These are phyloP conservation scores for Tokudaia muenninki DNA, from an alignment of 2,797 vertebrate genomes.

Conservation along the genomic window DNA sequence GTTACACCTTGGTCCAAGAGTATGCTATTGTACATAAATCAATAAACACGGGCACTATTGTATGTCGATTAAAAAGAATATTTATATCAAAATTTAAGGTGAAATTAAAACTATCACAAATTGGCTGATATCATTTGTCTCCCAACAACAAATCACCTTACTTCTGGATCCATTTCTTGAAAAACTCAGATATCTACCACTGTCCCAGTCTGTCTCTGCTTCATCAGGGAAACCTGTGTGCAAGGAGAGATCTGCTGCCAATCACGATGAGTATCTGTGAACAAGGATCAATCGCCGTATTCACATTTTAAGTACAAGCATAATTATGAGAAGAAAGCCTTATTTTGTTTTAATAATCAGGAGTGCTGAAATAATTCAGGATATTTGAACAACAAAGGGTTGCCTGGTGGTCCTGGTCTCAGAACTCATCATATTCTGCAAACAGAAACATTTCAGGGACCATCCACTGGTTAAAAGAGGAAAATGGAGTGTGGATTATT, in stretches of 20 bases:
- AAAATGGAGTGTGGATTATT: background rate
- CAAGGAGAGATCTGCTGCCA: background rate
- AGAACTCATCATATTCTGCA: background rate
- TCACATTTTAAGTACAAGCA: constrained; percentile 18
- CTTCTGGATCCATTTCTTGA: background rate
- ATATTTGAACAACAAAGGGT: background rate
- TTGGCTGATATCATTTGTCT: background rate
- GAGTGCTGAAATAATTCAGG: background rate
- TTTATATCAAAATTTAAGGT: background rate
- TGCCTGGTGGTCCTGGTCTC: background rate
- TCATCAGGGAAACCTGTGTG: constrained; percentile 14
- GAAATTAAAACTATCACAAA: constrained; percentile 7
- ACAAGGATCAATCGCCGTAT: background rate
- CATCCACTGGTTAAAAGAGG: background rate
- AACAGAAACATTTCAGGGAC: background rate
- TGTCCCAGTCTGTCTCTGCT: background rate
- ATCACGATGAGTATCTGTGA: background rate
- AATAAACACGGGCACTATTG: background rate
- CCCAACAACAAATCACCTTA: background rate
- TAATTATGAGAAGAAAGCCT: constrained; percentile 52
- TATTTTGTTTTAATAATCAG: background rate
- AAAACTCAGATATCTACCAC: background rate
- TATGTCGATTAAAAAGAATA: background rate
- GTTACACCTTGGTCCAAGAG: too few species aligned
- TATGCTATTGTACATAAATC: background rate